Evolutionary conservation across 2,888 invertebrate genomes (phyloP), one percentile per base, ranked within the genome.

Genomic region (Celastrina argiolus): DNA sequence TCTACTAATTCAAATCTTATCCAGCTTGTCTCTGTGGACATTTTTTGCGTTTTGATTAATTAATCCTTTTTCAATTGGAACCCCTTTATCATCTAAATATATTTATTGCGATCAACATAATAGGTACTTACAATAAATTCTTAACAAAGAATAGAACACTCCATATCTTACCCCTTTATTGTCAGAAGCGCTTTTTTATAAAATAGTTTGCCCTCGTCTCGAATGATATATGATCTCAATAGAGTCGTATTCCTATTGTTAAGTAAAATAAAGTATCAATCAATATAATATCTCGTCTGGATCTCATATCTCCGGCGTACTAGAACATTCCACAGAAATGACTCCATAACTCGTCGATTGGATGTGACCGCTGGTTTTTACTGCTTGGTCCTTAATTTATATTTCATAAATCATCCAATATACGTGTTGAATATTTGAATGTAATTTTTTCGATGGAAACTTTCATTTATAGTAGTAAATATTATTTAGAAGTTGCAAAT

Each of bases 161-260:
- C 34, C 16, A 36, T 59, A 34, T 36, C 22, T 59, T 59, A 59
- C 59, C 34, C 59, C 36, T 36, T 59, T 36, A 59, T 59, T 59
- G 36, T 59, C 59, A 59, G 59, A 31, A 18, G 6, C 31, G 6
- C 31, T 59, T 59, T 31, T 59, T 59, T 22, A 18, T 51, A 51
- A 51, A 51, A 28, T 56, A 56, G 26, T 56, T 56, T 12, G 2
- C 28, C 28, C 22, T 59, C 18, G 12, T 31, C 59, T 36, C 18
- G 18, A 6, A 18, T 59, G 59, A 59, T 59, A 59, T 36, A 59
- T 59, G 16, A 34, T 59, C 31, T 59, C 36, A 59, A 10, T n/a
- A 16, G 34, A 31, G 12, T 59, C 31, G 14, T n/a, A 34, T 59
- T 45, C 45, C 34, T 36, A 34, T 34, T 59, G 59, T 59, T 18